Evolutionary conservation across 2,113 vertebrate species (phyloP).

Genomic region (Salminus brasiliensis): DNA sequence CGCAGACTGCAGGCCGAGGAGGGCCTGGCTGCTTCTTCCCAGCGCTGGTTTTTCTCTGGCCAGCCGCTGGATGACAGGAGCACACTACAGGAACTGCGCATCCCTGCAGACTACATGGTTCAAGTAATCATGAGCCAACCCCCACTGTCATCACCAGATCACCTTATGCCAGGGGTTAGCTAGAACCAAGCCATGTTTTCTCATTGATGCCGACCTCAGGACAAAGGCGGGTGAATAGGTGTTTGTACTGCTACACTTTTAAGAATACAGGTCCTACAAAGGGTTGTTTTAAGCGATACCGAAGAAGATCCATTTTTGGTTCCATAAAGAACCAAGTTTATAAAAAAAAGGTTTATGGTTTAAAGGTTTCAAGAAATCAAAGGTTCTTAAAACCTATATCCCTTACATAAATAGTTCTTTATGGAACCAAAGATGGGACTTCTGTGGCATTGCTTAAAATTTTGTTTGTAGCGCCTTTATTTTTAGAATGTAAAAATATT

Average conservation of each 20-base stretch:
- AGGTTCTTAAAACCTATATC: too few relatives aligned
- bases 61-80: constrained; percentile 93
- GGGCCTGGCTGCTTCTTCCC: constrained; percentile 83
- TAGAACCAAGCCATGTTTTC: constrained; percentile 20
- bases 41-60: constrained; percentile 98
- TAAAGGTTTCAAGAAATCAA: too few relatives aligned
- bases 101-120: constrained; percentile 95
- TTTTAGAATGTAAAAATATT: too few relatives aligned
- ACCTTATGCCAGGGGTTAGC: neutral
- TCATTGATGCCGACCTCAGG: neutral
- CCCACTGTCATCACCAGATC: constrained; percentile 70
- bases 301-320: too few relatives aligned
- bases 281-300: too few relatives aligned
- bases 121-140: constrained; percentile 95
- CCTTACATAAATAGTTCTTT: too few relatives aligned
- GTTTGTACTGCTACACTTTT: too few relatives aligned
- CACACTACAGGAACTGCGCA: constrained; percentile 93
- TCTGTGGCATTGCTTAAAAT: too few relatives aligned
- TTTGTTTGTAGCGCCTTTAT: neutral
- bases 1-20: constrained; percentile 85
- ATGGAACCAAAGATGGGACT: too few relatives aligned
- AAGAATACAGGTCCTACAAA: too few relatives aligned
- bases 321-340: too few relatives aligned
- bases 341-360: too few relatives aligned
- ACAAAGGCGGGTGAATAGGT: neutral